phyloP scores from a whole-genome alignment of 2,888 invertebrate genomes.

The Fabriciana adippe region DNA sequence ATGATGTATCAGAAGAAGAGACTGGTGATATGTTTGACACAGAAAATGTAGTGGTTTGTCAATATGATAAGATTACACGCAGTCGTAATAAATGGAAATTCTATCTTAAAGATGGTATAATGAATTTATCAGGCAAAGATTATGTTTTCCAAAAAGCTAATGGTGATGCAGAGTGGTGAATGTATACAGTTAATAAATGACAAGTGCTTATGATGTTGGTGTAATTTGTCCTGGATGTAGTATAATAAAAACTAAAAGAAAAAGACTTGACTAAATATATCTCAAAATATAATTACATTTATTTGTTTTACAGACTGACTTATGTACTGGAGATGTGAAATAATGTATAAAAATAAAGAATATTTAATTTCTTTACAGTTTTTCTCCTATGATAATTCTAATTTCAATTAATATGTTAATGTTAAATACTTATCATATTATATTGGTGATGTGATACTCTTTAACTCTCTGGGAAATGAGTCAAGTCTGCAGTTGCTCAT shows the following conservation, averaged over 20 bases:
- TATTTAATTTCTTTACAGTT: not conserved
- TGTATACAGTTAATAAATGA: conserved; percentile 45
- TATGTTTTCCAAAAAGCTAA: conserved; percentile 99
- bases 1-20: conserved; percentile 98
- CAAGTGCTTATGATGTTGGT: conserved; percentile 60
- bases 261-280: conserved; percentile 52
- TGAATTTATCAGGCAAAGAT: conserved; percentile 99
- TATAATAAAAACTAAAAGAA: conserved; percentile 44
- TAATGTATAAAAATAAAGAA: conserved; percentile 6
- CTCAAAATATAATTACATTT: conserved; percentile 39
- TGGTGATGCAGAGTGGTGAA: conserved; percentile 99
- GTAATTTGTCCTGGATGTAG: conserved; percentile 51
- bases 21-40: conserved; percentile 98
- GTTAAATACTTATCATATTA: not conserved
- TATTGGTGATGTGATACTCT: not conserved
- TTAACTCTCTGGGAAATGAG: conserved; percentile 6
- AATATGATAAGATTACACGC: conserved; percentile 99
- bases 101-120: conserved; percentile 99
- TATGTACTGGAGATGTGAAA: conserved; percentile 12
- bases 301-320: conserved; percentile 15
- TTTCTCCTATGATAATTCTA: not conserved
- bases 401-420: conserved; percentile 1
- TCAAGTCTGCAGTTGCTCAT: conserved; percentile 2
- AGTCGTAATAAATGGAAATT: conserved; percentile 99
- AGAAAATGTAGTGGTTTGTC: conserved; percentile 99